Evolutionary conservation across 2,888 invertebrate genomes (phyloP).

Genomic region (Nemoura dubitans): DNA sequence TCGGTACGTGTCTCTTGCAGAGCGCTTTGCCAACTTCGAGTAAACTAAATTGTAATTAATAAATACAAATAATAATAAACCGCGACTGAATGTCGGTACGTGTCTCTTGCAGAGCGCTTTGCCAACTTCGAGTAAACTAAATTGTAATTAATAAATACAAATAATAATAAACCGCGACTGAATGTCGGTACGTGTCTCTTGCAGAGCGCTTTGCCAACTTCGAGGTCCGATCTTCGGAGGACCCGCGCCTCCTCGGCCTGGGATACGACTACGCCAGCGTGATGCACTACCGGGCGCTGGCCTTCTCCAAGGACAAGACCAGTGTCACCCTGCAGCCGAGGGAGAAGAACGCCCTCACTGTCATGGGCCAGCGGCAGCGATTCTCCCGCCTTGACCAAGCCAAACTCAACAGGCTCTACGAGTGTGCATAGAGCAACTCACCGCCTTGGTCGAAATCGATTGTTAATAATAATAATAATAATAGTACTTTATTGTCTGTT

Average conservation of each 20-base stretch:
- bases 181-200: constrained; percentile 24
- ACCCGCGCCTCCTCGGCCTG: constrained; percentile 53
- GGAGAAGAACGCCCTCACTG: constrained; percentile 53
- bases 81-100: background rate
- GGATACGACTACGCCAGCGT: constrained; percentile 56
- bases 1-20: constrained; percentile 50
- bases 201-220: constrained; percentile 55
- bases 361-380: constrained; percentile 58
- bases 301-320: constrained; percentile 62
- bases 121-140: constrained; percentile 51
- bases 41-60: background rate
- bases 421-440: too few species aligned
- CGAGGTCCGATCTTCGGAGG: constrained; percentile 51
- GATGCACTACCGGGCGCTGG: constrained; percentile 62
- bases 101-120: constrained; percentile 53
- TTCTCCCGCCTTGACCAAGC: constrained; percentile 55
- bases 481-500: too few species aligned
- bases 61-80: background rate
- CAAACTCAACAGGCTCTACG: constrained; percentile 56
- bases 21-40: constrained; percentile 53
- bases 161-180: background rate
- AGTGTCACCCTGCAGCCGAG: constrained; percentile 61
- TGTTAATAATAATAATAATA: too few species aligned
- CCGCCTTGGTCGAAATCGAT: too few species aligned
- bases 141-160: background rate